phyloP scores from a whole-genome alignment of 2,888 invertebrate genomes.

The Geotrupes spiniger region DNA sequence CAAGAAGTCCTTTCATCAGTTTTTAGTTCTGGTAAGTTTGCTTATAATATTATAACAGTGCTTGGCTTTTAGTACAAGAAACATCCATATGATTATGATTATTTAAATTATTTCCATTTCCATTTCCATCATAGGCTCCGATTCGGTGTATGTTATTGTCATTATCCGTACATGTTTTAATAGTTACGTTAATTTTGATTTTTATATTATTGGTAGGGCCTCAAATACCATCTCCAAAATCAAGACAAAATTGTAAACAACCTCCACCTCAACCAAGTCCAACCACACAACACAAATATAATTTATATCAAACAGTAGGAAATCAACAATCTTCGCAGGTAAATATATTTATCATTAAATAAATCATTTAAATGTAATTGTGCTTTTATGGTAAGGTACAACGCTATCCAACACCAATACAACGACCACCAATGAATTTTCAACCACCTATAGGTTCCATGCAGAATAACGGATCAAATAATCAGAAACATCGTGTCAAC shows the following conservation, averaged over 20 bases:
- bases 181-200: constrained; percentile 4
- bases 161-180: not conserved
- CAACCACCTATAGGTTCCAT: constrained; percentile 50
- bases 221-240: constrained; percentile 60
- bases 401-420: constrained; percentile 55
- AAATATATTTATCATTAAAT: constrained; percentile 34
- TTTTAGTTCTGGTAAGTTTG: constrained; percentile 54
- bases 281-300: constrained; percentile 55
- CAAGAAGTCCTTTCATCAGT: constrained; percentile 56
- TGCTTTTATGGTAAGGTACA: constrained; percentile 35
- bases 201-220: constrained; percentile 39
- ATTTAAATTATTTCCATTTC: no score
- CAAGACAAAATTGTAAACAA: constrained; percentile 54
- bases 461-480: constrained; percentile 44
- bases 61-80: not conserved
- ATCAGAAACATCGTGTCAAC: constrained; percentile 46
- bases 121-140: no score
- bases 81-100: not conserved
- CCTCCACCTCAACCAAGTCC: constrained; percentile 57
- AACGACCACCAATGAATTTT: constrained; percentile 55
- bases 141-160: constrained; percentile 1
- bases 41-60: not conserved
- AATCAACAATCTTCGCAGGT: constrained; percentile 50
- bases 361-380: constrained; percentile 8
- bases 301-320: constrained; percentile 53